Conservation (phyloP, 2,797 vertebrate species). For the Liparis tanakae region DNA sequence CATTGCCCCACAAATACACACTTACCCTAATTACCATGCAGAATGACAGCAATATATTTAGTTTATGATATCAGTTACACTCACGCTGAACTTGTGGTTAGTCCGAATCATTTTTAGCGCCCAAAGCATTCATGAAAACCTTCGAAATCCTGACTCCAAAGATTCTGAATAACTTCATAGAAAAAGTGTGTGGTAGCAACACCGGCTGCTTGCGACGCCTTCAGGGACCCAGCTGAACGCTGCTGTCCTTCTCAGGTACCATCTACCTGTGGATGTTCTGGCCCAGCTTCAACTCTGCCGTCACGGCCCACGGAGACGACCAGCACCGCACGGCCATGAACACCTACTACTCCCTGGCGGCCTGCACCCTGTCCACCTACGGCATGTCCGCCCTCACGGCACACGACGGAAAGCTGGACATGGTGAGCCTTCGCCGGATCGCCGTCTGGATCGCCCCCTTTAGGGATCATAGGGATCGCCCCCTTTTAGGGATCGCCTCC, state of each 20-base stretch:
- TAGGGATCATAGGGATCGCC: no score
- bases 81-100: no score
- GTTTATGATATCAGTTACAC: no score
- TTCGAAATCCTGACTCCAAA: no score
- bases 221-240: background rate
- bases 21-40: background rate
- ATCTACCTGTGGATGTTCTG: constrained; percentile 97
- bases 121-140: no score
- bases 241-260: constrained; percentile 80
- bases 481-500: no score
- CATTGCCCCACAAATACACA: background rate
- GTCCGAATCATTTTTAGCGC: background rate
- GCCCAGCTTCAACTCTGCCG: constrained; percentile 92
- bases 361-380: constrained; percentile 88
- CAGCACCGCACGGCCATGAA: constrained; percentile 91
- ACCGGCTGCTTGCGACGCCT: background rate
- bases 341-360: constrained; percentile 91
- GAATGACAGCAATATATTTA: background rate
- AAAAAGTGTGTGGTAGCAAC: no score
- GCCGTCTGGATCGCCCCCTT: background rate
- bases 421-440: constrained; percentile 81
- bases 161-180: no score
- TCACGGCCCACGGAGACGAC: constrained; percentile 73
- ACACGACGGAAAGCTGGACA: constrained; percentile 82
- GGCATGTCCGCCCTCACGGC: constrained; percentile 83